Evolutionary conservation across 2,797 vertebrate genomes (phyloP).

Genomic region (Anas georgica): DNA sequence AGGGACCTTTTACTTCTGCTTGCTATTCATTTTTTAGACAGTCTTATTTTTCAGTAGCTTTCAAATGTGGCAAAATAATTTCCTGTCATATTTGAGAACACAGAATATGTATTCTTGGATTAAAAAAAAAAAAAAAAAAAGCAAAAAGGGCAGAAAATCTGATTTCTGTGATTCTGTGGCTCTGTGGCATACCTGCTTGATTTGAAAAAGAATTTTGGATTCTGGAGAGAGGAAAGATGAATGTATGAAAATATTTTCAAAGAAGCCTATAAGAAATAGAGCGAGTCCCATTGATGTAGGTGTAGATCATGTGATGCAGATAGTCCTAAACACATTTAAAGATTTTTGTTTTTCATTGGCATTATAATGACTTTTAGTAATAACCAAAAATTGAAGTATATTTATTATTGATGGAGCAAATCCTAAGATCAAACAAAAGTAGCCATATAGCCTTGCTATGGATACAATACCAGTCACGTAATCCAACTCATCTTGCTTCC

Average conservation of each 20-base stretch:
- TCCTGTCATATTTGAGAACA: not conserved
- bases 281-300: accelerated
- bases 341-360: not conserved
- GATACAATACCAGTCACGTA: not conserved
- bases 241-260: not conserved
- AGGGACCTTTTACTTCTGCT: not conserved
- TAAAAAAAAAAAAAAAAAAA: not conserved
- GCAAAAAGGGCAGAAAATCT: not conserved
- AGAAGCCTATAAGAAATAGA: not conserved
- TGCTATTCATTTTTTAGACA: not conserved
- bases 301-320: not conserved
- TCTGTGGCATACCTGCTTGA: not conserved
- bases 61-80: not conserved
- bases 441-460: not conserved
- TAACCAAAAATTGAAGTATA: not conserved
- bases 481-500: not conserved
- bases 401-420: not conserved
- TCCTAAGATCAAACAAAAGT: not conserved
- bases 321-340: not conserved
- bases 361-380: not conserved
- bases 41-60: not conserved
- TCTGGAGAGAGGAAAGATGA: not conserved
- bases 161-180: not conserved
- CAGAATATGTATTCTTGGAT: not conserved
- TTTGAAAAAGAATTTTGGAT: not conserved